phyloP scores from a whole-genome alignment of 2,113 vertebrate genomes.

The Epinephelus cyanopodus region DNA sequence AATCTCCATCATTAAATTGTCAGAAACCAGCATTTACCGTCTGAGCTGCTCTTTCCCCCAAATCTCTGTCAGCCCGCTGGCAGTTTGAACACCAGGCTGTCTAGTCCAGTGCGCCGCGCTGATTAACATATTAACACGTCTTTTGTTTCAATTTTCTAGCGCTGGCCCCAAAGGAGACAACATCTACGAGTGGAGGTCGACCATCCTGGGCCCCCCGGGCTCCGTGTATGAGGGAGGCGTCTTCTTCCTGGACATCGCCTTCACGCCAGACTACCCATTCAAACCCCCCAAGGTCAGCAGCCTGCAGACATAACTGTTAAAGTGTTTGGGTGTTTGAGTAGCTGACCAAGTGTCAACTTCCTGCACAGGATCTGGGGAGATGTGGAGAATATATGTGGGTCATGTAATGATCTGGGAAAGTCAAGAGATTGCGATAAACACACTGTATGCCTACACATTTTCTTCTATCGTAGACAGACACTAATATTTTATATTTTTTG shows the following conservation, averaged over 20 bases:
- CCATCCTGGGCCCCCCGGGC: constrained; percentile 97
- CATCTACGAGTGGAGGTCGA: constrained; percentile 99
- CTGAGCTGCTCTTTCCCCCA: constrained; percentile 20
- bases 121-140: constrained; percentile 61
- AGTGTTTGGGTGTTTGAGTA: not conserved
- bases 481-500: not conserved
- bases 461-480: not conserved
- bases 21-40: constrained; percentile 52
- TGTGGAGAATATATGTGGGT: not conserved
- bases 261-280: constrained; percentile 99
- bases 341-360: not conserved
- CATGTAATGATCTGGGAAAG: constrained; percentile 3
- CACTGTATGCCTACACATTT: not conserved
- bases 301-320: not conserved
- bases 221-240: constrained; percentile 99
- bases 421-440: not conserved
- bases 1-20: constrained; percentile 66
- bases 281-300: constrained; percentile 97
- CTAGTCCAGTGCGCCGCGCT: not conserved
- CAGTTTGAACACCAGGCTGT: constrained; percentile 43
- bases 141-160: constrained; percentile 83
- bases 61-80: constrained; percentile 31
- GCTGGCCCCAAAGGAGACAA: constrained; percentile 99
- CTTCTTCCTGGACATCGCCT: constrained; percentile 99
- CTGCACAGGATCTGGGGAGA: not conserved